A percentile compares a stretch with the other conserved stretches of the same genome.
Evolutionary conservation across 2,797 vertebrate species (phyloP).

Genomic region (Hybognathus amarus): DNA sequence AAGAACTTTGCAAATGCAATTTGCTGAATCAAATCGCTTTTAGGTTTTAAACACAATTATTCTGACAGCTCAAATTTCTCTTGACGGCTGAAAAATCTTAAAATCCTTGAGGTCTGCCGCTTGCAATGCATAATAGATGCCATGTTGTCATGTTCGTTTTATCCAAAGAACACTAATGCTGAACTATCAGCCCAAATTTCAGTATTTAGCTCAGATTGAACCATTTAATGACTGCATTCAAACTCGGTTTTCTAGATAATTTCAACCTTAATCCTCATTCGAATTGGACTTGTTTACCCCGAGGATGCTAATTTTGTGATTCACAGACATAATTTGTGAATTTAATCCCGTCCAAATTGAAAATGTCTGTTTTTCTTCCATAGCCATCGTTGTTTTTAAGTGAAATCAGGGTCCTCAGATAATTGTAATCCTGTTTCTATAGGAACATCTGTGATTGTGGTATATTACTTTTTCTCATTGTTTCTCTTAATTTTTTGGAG

Average conservation of each 20-base stretch:
- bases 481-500: background rate
- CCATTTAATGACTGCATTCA: conserved; percentile 1
- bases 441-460: background rate
- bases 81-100: background rate
- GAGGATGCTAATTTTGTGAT: conserved; percentile 3
- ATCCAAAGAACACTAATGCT: conserved; percentile 9
- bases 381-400: conserved; percentile 1
- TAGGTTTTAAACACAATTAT: conserved; percentile 12
- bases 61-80: conserved; percentile 9
- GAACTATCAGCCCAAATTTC: background rate
- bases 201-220: conserved; percentile 19
- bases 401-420: background rate
- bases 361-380: conserved; percentile 11
- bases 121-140: conserved; percentile 10
- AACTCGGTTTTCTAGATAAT: conserved; percentile 1
- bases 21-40: conserved; percentile 4
- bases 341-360: conserved; percentile 17
- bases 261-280: conserved; percentile 17
- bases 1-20: conserved; percentile 1
- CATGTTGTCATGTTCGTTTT: background rate
- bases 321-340: background rate
- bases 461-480: background rate
- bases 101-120: background rate
- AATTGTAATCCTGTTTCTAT: background rate
- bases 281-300: background rate